Base-by-base conservation (phyloP, 2,113 vertebrate genomes). In the Phoenicopterus ruber region DNA sequence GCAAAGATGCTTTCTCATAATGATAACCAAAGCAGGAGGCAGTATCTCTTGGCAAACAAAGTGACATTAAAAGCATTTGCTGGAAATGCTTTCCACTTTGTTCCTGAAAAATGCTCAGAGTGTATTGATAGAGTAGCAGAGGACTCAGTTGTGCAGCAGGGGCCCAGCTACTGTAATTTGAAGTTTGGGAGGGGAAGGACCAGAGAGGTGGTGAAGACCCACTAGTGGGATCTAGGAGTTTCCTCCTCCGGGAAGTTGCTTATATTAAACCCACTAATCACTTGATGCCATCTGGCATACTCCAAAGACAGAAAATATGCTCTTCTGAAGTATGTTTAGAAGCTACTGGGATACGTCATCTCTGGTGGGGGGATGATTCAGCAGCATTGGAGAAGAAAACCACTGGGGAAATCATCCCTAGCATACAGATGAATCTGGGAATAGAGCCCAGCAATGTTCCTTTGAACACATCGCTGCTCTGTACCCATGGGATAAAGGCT, bases 41-140 rank as follows among this genome's bases (percentile, higher is more conserved):
- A 93, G 91, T 59, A 49, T 93, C 74, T 93, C 88, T 96, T 97
- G 96, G 96, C 97, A 97, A 96, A 95, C 80, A 91, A 91, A 95
- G n/a, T 85, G 93, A 93, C 88, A 81, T 96, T 97, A 97, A 97
- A 97, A 97, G 94, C 96, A 96, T 94, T 97, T 97, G 90, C 96
- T 97, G 97, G 97, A 97, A 97, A 94, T 77, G 85, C 87, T 95
- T 95, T 95, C 80, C 50, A 86, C 78, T 97, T 96, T 65, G 67
- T 82, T 97, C 65, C 72, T 92, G 96, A 97, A 95, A 97, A 96
- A 95, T 52, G 26, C 74, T 90, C 77, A 32, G 69, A 92, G 87
- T 47, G 38, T 93, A 90, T 82, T 86, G 80, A 93, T 24, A 73
- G 61, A 80, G 59, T 22, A 91, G 40, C 67, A 80, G 32, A 90